Evolutionary conservation across 2,888 invertebrate genomes (phyloP).

Genomic region (Mycalesis mineus): DNA sequence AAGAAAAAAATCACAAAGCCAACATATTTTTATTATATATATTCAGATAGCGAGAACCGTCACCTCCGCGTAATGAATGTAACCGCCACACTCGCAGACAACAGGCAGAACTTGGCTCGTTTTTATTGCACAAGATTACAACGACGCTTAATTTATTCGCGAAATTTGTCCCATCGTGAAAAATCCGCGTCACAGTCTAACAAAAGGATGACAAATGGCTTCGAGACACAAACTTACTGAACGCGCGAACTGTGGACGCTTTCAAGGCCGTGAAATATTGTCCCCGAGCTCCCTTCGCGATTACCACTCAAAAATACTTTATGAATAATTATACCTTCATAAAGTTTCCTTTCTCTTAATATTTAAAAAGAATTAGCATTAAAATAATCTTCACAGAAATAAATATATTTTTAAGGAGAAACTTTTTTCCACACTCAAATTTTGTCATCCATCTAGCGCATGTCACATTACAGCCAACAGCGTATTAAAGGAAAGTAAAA

Average conservation of each 20-base stretch:
- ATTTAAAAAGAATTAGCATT: not conserved
- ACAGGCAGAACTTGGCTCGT: slow-evolving; percentile 13
- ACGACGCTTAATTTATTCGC: slow-evolving; percentile 72
- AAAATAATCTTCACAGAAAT: no score
- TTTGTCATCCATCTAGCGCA: no score
- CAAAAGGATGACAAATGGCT: slow-evolving; percentile 76
- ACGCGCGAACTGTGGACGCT: slow-evolving; percentile 52
- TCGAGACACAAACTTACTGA: slow-evolving; percentile 71
- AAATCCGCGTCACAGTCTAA: slow-evolving; percentile 57
- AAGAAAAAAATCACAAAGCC: no score
- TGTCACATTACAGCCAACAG: no score
- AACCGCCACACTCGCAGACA: no score
- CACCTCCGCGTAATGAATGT: no score
- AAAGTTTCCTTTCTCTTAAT: slow-evolving; percentile 16
- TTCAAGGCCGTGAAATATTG: slow-evolving; percentile 42
- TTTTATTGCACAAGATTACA: slow-evolving; percentile 72
- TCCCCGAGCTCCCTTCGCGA: slow-evolving; percentile 50
- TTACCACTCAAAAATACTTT: slow-evolving; percentile 34
- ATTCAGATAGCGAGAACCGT: no score
- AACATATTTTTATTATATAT: no score
- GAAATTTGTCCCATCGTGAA: slow-evolving; percentile 76
- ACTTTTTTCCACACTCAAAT: no score
- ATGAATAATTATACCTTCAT: slow-evolving; percentile 24
- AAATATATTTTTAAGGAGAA: no score
- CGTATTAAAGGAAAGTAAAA: no score